Base-by-base conservation (phyloP, 2,888 invertebrate genomes). In the Cynaeus angustus region DNA sequence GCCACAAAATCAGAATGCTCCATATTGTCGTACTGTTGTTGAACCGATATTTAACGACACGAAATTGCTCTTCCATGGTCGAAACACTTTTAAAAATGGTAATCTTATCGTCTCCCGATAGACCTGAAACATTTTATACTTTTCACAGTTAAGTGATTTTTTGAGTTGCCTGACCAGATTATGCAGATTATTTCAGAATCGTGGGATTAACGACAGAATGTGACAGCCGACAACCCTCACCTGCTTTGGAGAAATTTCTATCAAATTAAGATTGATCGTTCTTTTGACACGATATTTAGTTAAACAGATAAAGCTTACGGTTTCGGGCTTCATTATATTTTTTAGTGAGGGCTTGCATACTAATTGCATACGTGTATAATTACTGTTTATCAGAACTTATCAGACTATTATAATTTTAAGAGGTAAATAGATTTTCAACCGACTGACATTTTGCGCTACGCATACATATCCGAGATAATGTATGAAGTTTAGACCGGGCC, bases 61-160 rank as follows among this genome's bases (percentile, higher is more conserved):
- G 52, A 64, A 52, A 50, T 50, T 52, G 30, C 37, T 37, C 41
- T 41, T 64, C 38, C 50, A 41, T 14, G 38, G 41, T 12, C 14
- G 37, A 33, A 62, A 62, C 62, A n/a, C 33, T 52, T 58, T 41
- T 56, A 62, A 62, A 67, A 72, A 68, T 65, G 53, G 50, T 75
- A 76, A 75, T 75, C 75, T 76, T 74, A 75, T 75, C 76, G 58
- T 58, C 45, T 12, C 45, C 21, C 13, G 65, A 66, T 62, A 48
- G 59, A 69, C 65, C 67, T 69, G 74, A 66, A 72, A 76, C 75
- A 74, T 74, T 75, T 76, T 71, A 75, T 72, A 74, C 69, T 72
- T 72, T 74, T 75, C 73, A 71, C 75, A 70, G 72, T 72, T 71
- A 75, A 75, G 72, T 74, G 75, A 76, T 70, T 75, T 71, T 70